A percentile compares a stretch with the other conserved stretches of the same genome.
Evolutionary conservation across 2,888 invertebrate genomes (phyloP).

Genomic region (Pseudococcus viburni): DNA sequence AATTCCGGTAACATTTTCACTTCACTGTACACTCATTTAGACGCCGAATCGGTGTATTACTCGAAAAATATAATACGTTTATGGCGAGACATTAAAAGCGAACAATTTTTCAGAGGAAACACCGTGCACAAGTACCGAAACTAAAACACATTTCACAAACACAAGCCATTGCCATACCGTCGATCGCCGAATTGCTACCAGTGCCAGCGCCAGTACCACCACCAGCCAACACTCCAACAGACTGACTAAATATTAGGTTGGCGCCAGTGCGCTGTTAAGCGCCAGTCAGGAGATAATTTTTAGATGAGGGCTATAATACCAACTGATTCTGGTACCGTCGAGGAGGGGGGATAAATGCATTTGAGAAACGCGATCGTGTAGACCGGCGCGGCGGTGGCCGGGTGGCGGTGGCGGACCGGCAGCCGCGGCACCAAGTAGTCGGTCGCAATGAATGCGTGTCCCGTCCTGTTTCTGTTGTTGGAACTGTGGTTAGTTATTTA

Average conservation of each 20-base stretch:
- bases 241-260: slow-evolving; percentile 57
- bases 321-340: slow-evolving; percentile 52
- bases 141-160: not conserved
- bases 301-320: slow-evolving; percentile 28
- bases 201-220: not conserved
- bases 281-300: slow-evolving; percentile 62
- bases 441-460: slow-evolving; percentile 62
- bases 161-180: not conserved
- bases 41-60: slow-evolving; percentile 19
- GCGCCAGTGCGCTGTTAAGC: slow-evolving; percentile 65
- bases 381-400: not conserved
- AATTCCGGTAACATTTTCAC: slow-evolving; percentile 40
- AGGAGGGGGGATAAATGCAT: slow-evolving; percentile 50
- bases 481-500: slow-evolving; percentile 59
- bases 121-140: not conserved
- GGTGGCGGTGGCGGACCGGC: not conserved
- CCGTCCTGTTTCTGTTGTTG: slow-evolving; percentile 11
- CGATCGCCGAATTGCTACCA: not conserved
- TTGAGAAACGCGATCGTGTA: slow-evolving; percentile 52
- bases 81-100: slow-evolving; percentile 14
- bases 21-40: slow-evolving; percentile 1
- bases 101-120: not conserved
- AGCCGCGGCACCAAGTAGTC: slow-evolving; percentile 62
- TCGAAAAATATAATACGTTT: not conserved
- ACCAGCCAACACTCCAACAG: slow-evolving; percentile 15